Evolutionary conservation across 1,140 invertebrate species (phyloP).

Genomic region (Steinernema khuongi): DNA sequence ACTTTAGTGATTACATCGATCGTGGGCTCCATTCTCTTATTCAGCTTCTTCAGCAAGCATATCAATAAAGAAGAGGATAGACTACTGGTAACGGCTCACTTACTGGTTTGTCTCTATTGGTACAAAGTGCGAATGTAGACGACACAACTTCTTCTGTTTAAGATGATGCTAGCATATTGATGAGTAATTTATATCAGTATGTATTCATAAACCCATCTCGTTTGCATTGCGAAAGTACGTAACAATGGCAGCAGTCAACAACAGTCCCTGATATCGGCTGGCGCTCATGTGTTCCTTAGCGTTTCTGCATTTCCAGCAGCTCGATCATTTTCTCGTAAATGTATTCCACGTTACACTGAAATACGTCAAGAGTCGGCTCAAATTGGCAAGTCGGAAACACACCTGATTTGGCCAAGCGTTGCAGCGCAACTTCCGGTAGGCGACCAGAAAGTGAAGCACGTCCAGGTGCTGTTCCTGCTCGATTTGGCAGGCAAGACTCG

Average conservation of each 20-base stretch:
- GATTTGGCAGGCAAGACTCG: constrained; percentile 54
- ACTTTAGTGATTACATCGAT: too few species aligned
- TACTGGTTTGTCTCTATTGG: too few species aligned
- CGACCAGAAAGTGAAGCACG: constrained; percentile 34
- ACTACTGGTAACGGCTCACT: too few species aligned
- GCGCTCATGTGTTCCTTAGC: neutral
- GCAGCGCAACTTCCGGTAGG: constrained; percentile 2
- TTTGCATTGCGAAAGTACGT: neutral
- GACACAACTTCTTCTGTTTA: too few species aligned
- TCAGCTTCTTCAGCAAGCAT: too few species aligned
- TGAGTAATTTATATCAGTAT: too few species aligned
- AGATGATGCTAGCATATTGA: too few species aligned
- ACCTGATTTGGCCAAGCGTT: constrained; percentile 38
- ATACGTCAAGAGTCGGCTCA: neutral
- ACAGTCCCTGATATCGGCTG: neutral
- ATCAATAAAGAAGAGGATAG: too few species aligned
- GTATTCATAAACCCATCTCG: neutral
- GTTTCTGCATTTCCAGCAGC: constrained; percentile 9
- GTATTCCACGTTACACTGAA: constrained; percentile 44
- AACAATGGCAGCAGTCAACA: constrained; percentile 13
- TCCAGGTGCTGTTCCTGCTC: constrained; percentile 46
- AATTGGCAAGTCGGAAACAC: neutral
- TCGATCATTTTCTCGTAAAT: constrained; percentile 39
- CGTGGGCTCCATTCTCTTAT: too few species aligned
- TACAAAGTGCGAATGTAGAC: too few species aligned